These are phyloP conservation scores for Ormia ochracea DNA, from an alignment of 2,888 invertebrate genomes.

Conservation along the genomic window DNA sequence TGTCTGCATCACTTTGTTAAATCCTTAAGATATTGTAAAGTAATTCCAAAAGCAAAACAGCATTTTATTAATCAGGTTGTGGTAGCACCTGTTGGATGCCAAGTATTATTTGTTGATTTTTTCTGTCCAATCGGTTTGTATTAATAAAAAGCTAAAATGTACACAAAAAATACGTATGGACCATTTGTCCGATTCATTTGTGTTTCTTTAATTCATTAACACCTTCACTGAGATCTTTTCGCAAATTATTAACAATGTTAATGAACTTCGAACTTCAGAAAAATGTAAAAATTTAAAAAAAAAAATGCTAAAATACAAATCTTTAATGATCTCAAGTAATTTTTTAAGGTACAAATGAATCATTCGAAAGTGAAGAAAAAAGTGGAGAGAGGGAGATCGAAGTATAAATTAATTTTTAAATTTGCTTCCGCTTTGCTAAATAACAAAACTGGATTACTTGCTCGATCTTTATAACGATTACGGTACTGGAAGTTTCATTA, in stretches of 20 bases:
- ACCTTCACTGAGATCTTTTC: not conserved
- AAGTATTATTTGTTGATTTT: not conserved
- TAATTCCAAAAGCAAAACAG: too few relatives aligned
- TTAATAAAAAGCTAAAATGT: not conserved
- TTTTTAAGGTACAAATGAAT: not conserved
- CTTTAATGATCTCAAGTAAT: not conserved
- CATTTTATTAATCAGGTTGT: too few relatives aligned
- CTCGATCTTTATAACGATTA: too few relatives aligned
- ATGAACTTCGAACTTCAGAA: slow-evolving; percentile 39
- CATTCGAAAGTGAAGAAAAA: not conserved
- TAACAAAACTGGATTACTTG: too few relatives aligned
- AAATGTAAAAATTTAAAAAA: slow-evolving; percentile 3
- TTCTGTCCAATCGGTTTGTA: not conserved
- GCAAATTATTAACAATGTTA: slow-evolving; percentile 21
- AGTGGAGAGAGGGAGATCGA: not conserved
- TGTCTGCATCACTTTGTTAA: too few relatives aligned
- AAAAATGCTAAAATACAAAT: not conserved
- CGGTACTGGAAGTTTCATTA: too few relatives aligned
- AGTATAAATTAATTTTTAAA: not conserved
- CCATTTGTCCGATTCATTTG: not conserved
- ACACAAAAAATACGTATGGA: too few relatives aligned
- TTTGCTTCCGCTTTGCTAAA: not conserved
- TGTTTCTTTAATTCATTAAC: slow-evolving; percentile 39
- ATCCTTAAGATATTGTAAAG: too few relatives aligned
- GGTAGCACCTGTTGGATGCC: too few relatives aligned